Evolutionary conservation across 2,888 invertebrate species (phyloP).

Genomic region (Hirtodrosophila cameraria): DNA sequence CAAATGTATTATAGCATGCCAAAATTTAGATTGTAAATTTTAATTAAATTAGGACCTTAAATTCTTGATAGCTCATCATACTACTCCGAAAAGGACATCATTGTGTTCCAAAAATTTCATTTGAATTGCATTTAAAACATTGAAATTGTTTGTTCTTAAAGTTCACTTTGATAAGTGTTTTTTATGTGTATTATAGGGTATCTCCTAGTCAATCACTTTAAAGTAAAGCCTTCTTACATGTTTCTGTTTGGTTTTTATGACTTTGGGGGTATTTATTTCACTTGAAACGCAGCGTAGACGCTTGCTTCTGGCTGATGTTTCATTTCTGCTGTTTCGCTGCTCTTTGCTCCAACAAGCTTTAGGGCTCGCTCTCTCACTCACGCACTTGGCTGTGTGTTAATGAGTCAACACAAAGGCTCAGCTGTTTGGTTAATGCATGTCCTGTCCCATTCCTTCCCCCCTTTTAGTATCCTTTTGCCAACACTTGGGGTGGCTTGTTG

Average conservation of each 20-base stretch:
- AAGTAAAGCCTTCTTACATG: slow-evolving; percentile 4
- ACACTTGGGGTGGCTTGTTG: slow-evolving; percentile 42
- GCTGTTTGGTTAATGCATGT: slow-evolving; percentile 76
- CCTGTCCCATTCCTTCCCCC: slow-evolving; percentile 49
- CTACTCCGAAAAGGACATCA: too few species aligned
- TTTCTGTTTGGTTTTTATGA: slow-evolving; percentile 66
- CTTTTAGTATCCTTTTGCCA: slow-evolving; percentile 13
- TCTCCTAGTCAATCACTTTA: background rate
- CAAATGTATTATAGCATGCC: too few species aligned
- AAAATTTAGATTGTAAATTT: too few species aligned
- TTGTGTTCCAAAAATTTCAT: too few species aligned
- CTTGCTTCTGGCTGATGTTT: slow-evolving; percentile 58
- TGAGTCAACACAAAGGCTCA: slow-evolving; percentile 77
- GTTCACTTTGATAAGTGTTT: too few species aligned
- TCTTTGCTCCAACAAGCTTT: background rate
- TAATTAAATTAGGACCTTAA: too few species aligned
- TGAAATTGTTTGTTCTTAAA: too few species aligned
- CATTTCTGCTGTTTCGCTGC: slow-evolving; percentile 47
- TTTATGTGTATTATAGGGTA: too few species aligned
- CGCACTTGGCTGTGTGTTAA: slow-evolving; percentile 58
- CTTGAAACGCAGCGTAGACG: slow-evolving; percentile 54
- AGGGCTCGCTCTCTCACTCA: background rate
- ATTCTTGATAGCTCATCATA: too few species aligned
- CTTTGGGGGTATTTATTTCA: slow-evolving; percentile 76
- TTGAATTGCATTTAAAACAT: too few species aligned